Conservation (phyloP, 2,113 vertebrate species). For the Limanda limanda region DNA sequence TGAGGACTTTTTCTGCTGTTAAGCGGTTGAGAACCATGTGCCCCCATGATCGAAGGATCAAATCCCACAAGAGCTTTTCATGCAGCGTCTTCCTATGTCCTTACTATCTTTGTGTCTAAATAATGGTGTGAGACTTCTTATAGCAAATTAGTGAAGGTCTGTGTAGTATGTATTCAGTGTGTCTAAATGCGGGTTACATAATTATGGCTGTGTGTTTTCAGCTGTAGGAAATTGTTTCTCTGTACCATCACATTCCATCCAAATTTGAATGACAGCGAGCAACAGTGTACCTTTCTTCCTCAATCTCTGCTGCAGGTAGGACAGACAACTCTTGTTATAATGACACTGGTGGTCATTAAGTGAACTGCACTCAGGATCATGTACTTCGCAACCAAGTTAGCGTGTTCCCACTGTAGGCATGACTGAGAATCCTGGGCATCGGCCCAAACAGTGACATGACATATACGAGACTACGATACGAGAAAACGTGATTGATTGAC, state of each 20-base stretch:
- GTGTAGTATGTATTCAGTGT: no score
- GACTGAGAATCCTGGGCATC: neutral
- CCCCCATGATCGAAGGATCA: neutral
- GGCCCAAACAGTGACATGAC: neutral
- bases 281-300: neutral
- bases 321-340: neutral
- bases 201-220: neutral
- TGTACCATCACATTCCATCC: neutral
- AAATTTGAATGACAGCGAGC: neutral
- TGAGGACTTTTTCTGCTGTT: neutral
- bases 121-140: no score
- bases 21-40: neutral
- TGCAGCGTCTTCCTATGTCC: neutral
- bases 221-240: neutral
- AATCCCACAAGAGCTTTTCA: neutral
- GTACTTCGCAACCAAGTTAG: neutral
- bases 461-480: neutral
- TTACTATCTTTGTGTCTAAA: no score
- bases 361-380: neutral
- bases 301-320: no score
- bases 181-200: no score
- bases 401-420: neutral
- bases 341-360: neutral
- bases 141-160: no score
- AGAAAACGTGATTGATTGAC: neutral